Base-by-base conservation (phyloP, 1,140 invertebrate genomes). In the Eriocheir sinensis region DNA sequence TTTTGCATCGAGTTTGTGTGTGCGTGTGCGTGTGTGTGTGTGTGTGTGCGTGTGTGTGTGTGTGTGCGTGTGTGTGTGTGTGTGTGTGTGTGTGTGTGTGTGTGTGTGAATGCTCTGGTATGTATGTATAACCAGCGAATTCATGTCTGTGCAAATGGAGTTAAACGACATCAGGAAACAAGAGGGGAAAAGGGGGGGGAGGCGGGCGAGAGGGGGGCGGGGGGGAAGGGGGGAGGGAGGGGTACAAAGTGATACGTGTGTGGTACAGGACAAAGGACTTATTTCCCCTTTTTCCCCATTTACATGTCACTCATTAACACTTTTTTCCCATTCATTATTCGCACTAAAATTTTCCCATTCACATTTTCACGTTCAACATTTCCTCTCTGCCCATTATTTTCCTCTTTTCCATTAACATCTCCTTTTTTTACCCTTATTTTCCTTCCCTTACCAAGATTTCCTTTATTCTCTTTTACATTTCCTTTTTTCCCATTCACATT, bases 41-140 rank as follows among this genome's bases (percentile, higher is more conserved):
- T 89, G 36, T 40, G 41, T 89, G 88, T 89, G 38, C 15, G 85
- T 89, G 88, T 89, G 88, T 89, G 88, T 89, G 88, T 89, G 88
- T 89, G 41, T 44, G 36, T 89, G 88, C 30, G 36, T 89, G 88
- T 89, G 41, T 89, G 88, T 89, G 88, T 89, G 88, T 89, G 88
- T 89, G 88, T 44, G 88, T 89, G 41, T 44, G 83, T 86, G 83
- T 86, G n/a, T 86, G 83, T 86, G n/a, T 86, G 83, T 86, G n/a
- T 86, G 9, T 86, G 2, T 81, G 4, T 72, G 60, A 15, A n/a
- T 72, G 60, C n/a, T 15, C n/a, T 15, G 12, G 60, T n/a, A n/a
- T 72, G 60, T 0, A 36, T 3, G 2, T 32, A 36, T n/a, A 3
- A 32, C n/a, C n/a, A 21, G 38, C 4, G 36, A 36, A 38, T 6